Percentiles rank a stretch among this genome's conserved stretches.
phyloP scores from a whole-genome alignment of 2,888 invertebrate species.

The Cerastoderma edule region DNA sequence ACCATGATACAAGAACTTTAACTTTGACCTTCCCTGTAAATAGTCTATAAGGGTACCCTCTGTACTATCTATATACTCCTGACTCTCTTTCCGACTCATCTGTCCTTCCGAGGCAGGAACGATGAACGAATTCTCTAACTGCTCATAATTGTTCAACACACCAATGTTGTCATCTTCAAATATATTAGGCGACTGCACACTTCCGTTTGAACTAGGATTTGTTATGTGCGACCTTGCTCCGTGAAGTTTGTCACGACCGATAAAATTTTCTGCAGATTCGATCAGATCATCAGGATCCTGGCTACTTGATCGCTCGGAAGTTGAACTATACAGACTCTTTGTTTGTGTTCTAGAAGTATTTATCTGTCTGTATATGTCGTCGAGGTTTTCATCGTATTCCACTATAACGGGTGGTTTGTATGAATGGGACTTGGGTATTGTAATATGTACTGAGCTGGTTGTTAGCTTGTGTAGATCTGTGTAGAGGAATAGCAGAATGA shows the following conservation, averaged over 20 bases:
- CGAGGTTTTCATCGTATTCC: conserved; percentile 10
- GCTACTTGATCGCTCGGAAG: conserved; percentile 8
- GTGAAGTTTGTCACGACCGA: conserved; percentile 20
- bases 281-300: conserved; percentile 50
- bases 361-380: conserved; percentile 17
- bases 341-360: not conserved
- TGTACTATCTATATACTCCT: conserved; percentile 47
- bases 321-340: not conserved
- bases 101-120: conserved; percentile 8
- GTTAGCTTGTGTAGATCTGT: conserved; percentile 60
- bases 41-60: conserved; percentile 47
- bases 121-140: conserved; percentile 27
- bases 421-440: not conserved
- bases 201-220: not conserved
- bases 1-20: conserved; percentile 58
- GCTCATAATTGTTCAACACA: conserved; percentile 39
- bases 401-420: conserved; percentile 13
- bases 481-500: conserved; percentile 73
- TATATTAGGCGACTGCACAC: conserved; percentile 7
- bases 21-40: conserved; percentile 54
- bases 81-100: conserved; percentile 38
- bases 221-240: not conserved
- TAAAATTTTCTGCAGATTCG: conserved; percentile 58
- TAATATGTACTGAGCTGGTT: not conserved
- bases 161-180: conserved; percentile 28